phyloP scores from a whole-genome alignment of 2,113 vertebrate species.

The Trichechus manatus region DNA sequence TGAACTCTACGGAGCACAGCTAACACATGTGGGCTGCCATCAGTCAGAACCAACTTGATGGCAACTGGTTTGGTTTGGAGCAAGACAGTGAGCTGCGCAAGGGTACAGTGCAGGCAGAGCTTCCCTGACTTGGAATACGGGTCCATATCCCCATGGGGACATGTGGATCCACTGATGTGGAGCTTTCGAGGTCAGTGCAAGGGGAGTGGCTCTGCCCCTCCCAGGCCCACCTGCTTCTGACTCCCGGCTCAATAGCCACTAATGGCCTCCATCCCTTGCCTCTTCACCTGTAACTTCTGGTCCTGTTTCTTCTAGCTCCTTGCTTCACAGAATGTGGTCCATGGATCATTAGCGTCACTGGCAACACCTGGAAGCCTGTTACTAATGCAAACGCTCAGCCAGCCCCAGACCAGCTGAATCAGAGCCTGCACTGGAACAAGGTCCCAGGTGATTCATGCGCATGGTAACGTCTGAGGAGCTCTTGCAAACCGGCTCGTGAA shows the following conservation, averaged over 20 bases:
- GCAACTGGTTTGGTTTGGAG: background rate
- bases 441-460: background rate
- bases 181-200: background rate
- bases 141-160: no score
- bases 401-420: background rate
- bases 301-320: background rate
- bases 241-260: background rate
- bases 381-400: background rate
- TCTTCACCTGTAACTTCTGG: background rate
- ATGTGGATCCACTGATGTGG: background rate
- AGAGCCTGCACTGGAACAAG: background rate
- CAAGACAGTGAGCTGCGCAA: background rate
- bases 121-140: background rate
- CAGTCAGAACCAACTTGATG: background rate
- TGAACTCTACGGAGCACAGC: background rate
- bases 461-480: background rate
- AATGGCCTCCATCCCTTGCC: background rate
- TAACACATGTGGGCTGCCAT: background rate
- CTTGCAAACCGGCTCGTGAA: rapidly evolving
- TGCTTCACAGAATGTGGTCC: background rate
- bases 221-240: background rate
- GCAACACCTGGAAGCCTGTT: background rate
- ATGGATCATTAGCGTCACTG: rapidly evolving
- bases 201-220: background rate
- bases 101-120: background rate